Base-by-base conservation (phyloP, 2,797 vertebrate genomes). In the Crenichthys baileyi region DNA sequence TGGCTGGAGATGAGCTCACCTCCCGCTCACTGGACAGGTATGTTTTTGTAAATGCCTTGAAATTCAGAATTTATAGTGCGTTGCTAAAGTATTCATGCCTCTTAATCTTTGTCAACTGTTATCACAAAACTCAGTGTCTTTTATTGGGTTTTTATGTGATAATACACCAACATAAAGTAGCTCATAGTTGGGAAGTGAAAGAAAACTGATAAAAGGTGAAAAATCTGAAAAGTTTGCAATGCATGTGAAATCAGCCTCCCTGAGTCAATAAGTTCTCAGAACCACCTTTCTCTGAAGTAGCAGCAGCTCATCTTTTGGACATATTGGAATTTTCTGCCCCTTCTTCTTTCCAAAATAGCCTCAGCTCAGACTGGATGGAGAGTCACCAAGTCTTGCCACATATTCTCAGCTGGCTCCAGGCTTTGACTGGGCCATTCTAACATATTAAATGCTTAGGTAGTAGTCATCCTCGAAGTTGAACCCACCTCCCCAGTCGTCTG, bases 1-100 rank as follows among this genome's bases (percentile, higher is more conserved):
- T 95, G 29, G 95, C 96, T 84, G 97, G 96, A 87, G 98, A 98
- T 41, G 98, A 99, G 86, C 97, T 99, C 89, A 96, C 91, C 50
- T 95, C 96, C 71, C 97, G 97, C 51, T 97, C 96, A 58, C 95
- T 98, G 72, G 98, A 99, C 93, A 98, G 98, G 98, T 99, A 63
- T 2, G 68, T 13, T 71, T 61, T 39, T 46, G 41, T 75, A 75
- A 36, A n/a, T 74, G 36, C 20, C 55, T 12, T 20, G 7, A 24
- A 3, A 31, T 72, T 75, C 1, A 73, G 58, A 26, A 60, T 44
- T 39, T 39, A 13, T 67, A 1, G 2, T 7, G 7, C 22, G 7
- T 55, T 24, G 22, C 53, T 24, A 2, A 55, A 55, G 22, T 22
- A 55, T 55, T 22, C 53, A 22, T 24, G 6, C 22, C 39, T 67